Percentiles rank a stretch among this genome's conserved stretches.
Conservation (phyloP, 2,113 vertebrate genomes). For the Pachypanchax playfairii region DNA sequence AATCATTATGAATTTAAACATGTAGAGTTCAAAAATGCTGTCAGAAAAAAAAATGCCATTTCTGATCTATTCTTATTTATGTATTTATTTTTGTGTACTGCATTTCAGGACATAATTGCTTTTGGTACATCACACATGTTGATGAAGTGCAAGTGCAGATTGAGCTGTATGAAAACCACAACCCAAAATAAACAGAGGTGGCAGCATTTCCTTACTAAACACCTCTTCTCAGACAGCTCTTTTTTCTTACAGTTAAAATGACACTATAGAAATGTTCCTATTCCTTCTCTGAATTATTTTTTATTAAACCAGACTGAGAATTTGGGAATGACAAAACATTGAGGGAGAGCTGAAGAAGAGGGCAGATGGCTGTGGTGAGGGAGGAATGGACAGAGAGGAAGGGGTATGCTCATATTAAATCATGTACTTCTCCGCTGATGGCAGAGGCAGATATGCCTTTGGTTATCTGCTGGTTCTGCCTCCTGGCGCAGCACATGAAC, state of each 20-base stretch:
- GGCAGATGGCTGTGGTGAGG: conserved; percentile 9
- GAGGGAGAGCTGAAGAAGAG: neutral
- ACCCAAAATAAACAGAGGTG: conserved; percentile 42
- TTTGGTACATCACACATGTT: neutral
- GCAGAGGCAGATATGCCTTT: conserved; percentile 47
- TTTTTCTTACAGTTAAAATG: conserved; percentile 31
- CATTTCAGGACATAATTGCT: neutral
- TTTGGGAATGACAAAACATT: conserved; percentile 18
- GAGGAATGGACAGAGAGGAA: conserved; percentile 29
- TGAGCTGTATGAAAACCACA: conserved; percentile 14
- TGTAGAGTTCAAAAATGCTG: neutral
- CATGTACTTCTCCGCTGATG: conserved; percentile 45
- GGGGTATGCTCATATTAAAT: conserved; percentile 50
- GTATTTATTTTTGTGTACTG: neutral
- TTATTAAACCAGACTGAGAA: conserved; percentile 30
- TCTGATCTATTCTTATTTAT: no score
- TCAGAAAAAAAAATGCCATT: neutral
- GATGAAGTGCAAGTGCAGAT: neutral
- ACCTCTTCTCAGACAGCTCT: conserved; percentile 22
- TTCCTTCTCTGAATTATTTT: neutral
- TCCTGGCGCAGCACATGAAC: conserved; percentile 33
- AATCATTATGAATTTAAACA: conserved; percentile 4
- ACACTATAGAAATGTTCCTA: conserved; percentile 29
- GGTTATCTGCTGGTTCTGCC: conserved; percentile 63
- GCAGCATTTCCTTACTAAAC: conserved; percentile 45